phyloP scores from a whole-genome alignment of 2,888 invertebrate species.

The Protophormia terraenovae region DNA sequence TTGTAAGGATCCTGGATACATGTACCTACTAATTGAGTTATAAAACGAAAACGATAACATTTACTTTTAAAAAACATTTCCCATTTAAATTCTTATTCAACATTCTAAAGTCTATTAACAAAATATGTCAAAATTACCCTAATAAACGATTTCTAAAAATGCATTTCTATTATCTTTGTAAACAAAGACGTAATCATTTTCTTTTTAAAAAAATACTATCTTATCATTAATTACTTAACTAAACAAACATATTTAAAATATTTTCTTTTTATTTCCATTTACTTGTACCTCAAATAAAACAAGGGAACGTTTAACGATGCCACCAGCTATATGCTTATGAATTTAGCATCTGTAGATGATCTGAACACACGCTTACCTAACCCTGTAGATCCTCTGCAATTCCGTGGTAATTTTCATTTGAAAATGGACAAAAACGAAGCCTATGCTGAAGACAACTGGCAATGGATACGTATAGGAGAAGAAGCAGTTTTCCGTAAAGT shows the following conservation, averaged over 20 bases:
- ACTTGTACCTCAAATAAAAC: slow-evolving; percentile 1
- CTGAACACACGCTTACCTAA: slow-evolving; percentile 84
- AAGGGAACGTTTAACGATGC: slow-evolving; percentile 86
- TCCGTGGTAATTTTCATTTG: slow-evolving; percentile 88
- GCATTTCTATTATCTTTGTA: too few species aligned
- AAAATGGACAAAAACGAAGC: slow-evolving; percentile 83
- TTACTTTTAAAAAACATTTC: too few species aligned
- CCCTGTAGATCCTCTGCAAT: slow-evolving; percentile 83
- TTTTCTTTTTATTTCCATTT: slow-evolving; percentile 32
- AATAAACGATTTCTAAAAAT: too few species aligned
- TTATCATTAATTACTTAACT: background rate
- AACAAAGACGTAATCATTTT: too few species aligned
- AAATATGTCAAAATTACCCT: too few species aligned
- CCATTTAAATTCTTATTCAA: too few species aligned
- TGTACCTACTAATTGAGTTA: too few species aligned
- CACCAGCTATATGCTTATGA: slow-evolving; percentile 86
- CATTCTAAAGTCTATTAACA: too few species aligned
- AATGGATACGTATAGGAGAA: slow-evolving; percentile 84
- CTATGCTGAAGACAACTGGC: slow-evolving; percentile 88
- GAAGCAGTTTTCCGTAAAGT: slow-evolving; percentile 72
- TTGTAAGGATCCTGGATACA: too few species aligned
- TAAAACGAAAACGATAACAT: too few species aligned
- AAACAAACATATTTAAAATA: background rate
- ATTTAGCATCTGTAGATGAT: slow-evolving; percentile 86
- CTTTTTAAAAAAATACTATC: too few species aligned